Evolutionary conservation across 1,140 invertebrate species (phyloP).

Genomic region (Heterodera carotae): DNA sequence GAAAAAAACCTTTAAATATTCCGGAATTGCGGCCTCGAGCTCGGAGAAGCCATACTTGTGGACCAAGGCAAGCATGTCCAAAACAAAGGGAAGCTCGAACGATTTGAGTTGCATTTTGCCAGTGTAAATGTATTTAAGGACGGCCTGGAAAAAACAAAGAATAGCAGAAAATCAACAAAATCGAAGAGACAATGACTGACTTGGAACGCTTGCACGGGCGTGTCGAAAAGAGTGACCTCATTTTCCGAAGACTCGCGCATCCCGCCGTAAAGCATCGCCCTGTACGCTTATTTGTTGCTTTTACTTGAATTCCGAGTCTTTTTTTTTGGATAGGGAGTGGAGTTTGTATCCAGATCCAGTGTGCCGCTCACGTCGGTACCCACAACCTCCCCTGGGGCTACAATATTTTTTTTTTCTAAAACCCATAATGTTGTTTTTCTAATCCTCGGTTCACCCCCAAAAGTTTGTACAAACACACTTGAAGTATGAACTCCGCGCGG

Average conservation of each 20-base stretch:
- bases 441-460: no score
- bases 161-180: background rate
- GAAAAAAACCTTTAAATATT: constrained; percentile 77
- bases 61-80: constrained; percentile 82
- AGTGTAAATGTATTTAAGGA: constrained; percentile 93
- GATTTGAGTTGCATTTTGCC: constrained; percentile 81
- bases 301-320: no score
- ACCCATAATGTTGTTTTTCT: no score
- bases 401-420: no score
- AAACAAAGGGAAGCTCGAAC: constrained; percentile 75
- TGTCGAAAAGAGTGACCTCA: constrained; percentile 82
- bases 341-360: no score
- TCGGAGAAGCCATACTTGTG: constrained; percentile 93
- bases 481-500: constrained; percentile 91
- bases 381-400: no score
- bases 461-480: constrained; percentile 69
- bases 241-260: constrained; percentile 80
- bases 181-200: constrained; percentile 67
- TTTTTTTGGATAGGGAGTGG: no score
- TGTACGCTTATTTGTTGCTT: constrained; percentile 50
- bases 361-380: no score
- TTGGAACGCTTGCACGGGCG: constrained; percentile 85
- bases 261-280: constrained; percentile 84
- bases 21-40: constrained; percentile 84
- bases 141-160: constrained; percentile 39